A percentile compares a stretch with the other conserved stretches of the same genome.
phyloP scores from a whole-genome alignment of 2,888 invertebrate genomes.

The Alviniconcha strummeri region DNA sequence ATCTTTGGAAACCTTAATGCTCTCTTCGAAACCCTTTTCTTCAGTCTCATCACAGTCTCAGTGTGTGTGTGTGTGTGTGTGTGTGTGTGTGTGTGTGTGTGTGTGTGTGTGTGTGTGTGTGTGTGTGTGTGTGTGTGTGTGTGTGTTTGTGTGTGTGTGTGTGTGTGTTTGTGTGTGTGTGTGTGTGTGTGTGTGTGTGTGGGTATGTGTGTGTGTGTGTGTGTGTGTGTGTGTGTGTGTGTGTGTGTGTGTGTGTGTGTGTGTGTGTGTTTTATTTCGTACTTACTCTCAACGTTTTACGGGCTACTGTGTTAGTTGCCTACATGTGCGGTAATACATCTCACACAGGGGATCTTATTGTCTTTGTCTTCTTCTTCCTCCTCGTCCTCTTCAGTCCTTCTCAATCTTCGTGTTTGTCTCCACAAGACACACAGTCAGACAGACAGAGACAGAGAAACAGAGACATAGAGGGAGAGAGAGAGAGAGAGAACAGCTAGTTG shows the following conservation, averaged over 20 bases:
- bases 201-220: constrained; percentile 3
- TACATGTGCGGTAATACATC: too few relatives aligned
- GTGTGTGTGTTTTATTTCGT: background rate
- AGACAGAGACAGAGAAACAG: background rate
- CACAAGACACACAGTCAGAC: too few relatives aligned
- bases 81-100: constrained; percentile 11
- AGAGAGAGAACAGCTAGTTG: background rate
- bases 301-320: too few relatives aligned
- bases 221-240: constrained; percentile 11
- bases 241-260: constrained; percentile 11
- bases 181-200: background rate
- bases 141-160: background rate
- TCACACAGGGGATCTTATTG: too few relatives aligned
- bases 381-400: too few relatives aligned
- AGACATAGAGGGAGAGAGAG: background rate
- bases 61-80: background rate
- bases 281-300: too few relatives aligned
- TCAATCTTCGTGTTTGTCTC: too few relatives aligned
- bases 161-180: constrained; percentile 7
- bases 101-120: constrained; percentile 11
- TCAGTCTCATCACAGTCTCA: background rate
- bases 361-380: too few relatives aligned
- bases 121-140: constrained; percentile 3
- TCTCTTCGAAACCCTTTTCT: too few relatives aligned
- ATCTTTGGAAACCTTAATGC: too few relatives aligned